Evolutionary conservation across 2,888 invertebrate species (phyloP).

Genomic region (Clivina fossor): DNA sequence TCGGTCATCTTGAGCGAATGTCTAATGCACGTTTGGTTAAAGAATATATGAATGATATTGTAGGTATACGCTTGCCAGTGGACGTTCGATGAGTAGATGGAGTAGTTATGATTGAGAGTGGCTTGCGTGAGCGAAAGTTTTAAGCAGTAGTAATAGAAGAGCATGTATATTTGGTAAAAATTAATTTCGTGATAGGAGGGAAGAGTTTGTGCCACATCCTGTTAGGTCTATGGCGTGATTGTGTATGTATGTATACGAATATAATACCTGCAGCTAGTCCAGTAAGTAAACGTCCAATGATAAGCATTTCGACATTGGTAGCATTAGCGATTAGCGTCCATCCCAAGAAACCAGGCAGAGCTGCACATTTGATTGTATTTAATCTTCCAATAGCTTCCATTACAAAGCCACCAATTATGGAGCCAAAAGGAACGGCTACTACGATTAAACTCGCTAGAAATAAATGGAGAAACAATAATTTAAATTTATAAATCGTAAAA

Average conservation of each 20-base stretch:
- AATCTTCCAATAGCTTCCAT: constrained; percentile 61
- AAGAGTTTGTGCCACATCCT: no score
- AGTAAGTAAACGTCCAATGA: constrained; percentile 57
- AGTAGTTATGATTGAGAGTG: no score
- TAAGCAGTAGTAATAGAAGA: no score
- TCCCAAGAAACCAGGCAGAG: constrained; percentile 58
- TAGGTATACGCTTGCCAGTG: no score
- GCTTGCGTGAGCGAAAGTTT: no score
- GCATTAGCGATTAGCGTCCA: constrained; percentile 61
- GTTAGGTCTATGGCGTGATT: no score
- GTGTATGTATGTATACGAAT: not conserved
- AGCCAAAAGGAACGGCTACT: constrained; percentile 58
- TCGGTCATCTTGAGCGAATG: no score
- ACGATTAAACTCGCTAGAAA: constrained; percentile 60
- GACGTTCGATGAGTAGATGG: no score
- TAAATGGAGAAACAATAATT: no score
- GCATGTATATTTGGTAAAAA: constrained; percentile 3
- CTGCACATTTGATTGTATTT: constrained; percentile 59
- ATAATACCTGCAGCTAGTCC: constrained; percentile 57
- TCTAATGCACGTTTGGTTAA: no score
- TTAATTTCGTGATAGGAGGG: constrained; percentile 12
- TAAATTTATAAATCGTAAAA: no score
- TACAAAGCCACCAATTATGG: constrained; percentile 57
- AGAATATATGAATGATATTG: no score
- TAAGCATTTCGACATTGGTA: constrained; percentile 55